A percentile compares a stretch with the other conserved stretches of the same genome.
These are phyloP conservation scores for Drosophila kohkoa DNA, from an alignment of 1,140 invertebrate genomes.

Conservation along the genomic window DNA sequence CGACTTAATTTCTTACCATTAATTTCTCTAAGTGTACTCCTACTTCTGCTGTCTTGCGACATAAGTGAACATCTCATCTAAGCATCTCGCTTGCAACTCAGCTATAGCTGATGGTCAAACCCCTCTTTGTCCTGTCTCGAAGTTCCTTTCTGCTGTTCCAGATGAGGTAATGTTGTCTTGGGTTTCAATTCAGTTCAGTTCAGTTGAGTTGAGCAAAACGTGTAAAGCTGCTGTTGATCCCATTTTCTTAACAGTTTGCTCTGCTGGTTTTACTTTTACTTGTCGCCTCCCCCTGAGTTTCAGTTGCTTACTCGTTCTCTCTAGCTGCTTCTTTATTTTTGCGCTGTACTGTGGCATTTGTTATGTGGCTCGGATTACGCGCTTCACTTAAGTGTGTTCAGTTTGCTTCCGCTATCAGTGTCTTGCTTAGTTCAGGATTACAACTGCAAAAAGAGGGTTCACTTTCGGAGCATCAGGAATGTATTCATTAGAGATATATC, in stretches of 20 bases:
- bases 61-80: constrained; percentile 35
- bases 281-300: background rate
- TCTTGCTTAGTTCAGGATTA: constrained; percentile 17
- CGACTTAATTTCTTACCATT: no score
- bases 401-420: constrained; percentile 73
- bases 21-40: no score
- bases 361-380: constrained; percentile 81
- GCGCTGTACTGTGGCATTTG: constrained; percentile 58
- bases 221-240: constrained; percentile 79
- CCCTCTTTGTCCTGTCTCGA: background rate
- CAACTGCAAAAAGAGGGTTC: background rate
- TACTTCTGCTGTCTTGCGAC: constrained; percentile 13
- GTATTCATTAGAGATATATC: constrained; percentile 73
- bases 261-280: constrained; percentile 39
- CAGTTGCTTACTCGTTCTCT: background rate
- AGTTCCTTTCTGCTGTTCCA: background rate
- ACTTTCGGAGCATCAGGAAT: constrained; percentile 49
- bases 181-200: constrained; percentile 48
- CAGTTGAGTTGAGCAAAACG: constrained; percentile 42
- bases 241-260: constrained; percentile 74
- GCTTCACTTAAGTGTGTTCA: constrained; percentile 81
- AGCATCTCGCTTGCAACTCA: constrained; percentile 25
- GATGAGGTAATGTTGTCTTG: constrained; percentile 51
- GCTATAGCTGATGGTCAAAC: constrained; percentile 27
- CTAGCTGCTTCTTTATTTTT: background rate